A percentile compares a stretch with the other conserved stretches of the same genome.
phyloP scores from a whole-genome alignment of 2,797 vertebrate species.

The Lepilemur ruficaudatus region DNA sequence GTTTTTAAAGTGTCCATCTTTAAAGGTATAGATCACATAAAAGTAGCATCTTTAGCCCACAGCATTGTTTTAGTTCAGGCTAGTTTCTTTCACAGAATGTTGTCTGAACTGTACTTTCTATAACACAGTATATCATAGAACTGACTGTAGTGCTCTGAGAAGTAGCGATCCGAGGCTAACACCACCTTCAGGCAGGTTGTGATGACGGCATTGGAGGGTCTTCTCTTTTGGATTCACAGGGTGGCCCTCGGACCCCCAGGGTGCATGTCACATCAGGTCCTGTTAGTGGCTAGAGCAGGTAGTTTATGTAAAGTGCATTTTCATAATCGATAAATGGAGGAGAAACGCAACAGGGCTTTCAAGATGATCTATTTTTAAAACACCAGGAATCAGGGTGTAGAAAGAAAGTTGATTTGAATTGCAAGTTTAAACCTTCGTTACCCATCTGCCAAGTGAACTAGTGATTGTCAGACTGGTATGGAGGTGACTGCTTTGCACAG shows the following conservation, averaged over 20 bases:
- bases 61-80: neutral
- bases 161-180: rapidly evolving
- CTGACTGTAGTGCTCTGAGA: neutral
- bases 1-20: neutral
- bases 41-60: neutral
- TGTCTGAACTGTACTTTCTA: neutral
- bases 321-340: neutral
- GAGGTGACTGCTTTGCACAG: neutral
- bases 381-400: neutral
- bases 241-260: neutral
- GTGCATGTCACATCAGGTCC: rapidly evolving
- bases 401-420: neutral
- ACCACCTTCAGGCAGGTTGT: neutral
- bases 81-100: neutral
- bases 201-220: neutral
- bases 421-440: neutral
- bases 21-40: neutral
- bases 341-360: neutral
- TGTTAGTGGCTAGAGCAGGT: neutral
- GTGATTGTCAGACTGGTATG: neutral
- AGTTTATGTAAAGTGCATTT: neutral
- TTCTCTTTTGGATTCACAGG: neutral
- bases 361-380: neutral
- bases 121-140: neutral
- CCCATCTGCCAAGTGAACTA: neutral